Evolutionary conservation across 2,888 invertebrate genomes (phyloP).

Genomic region (Asteroscopus sphinx): DNA sequence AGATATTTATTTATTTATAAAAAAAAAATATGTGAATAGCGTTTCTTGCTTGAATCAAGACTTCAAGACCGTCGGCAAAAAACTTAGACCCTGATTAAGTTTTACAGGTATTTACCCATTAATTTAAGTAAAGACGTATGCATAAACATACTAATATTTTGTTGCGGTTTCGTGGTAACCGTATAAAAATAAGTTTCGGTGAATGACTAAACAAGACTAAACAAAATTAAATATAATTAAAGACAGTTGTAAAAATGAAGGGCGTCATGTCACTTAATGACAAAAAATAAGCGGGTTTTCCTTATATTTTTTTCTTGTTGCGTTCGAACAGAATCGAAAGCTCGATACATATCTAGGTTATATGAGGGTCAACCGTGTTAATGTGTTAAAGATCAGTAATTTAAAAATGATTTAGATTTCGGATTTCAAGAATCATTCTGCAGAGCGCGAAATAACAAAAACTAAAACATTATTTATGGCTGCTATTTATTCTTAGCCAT

Average conservation of each 20-base stretch:
- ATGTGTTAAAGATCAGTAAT: background rate
- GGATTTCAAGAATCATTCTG: too few species aligned
- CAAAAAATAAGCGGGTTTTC: slow-evolving; percentile 20
- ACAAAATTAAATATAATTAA: background rate
- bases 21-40: background rate
- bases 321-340: slow-evolving; percentile 24
- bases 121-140: background rate
- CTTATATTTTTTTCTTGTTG: slow-evolving; percentile 15
- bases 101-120: background rate
- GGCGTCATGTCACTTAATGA: slow-evolving; percentile 3
- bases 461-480: background rate
- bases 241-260: slow-evolving; percentile 19
- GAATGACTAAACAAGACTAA: slow-evolving; percentile 4
- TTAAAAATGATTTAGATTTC: background rate
- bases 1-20: too few species aligned
- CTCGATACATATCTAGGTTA: slow-evolving; percentile 5
- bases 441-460: background rate
- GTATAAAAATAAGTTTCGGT: slow-evolving; percentile 6
- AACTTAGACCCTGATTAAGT: background rate
- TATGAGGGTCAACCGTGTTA: slow-evolving; percentile 4
- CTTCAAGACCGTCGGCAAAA: background rate
- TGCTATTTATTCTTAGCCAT: background rate
- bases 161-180: slow-evolving; percentile 21
- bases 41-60: background rate
- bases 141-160: slow-evolving; percentile 11